phyloP scores from a whole-genome alignment of 2,113 vertebrate genomes.

The Guaruba guarouba region DNA sequence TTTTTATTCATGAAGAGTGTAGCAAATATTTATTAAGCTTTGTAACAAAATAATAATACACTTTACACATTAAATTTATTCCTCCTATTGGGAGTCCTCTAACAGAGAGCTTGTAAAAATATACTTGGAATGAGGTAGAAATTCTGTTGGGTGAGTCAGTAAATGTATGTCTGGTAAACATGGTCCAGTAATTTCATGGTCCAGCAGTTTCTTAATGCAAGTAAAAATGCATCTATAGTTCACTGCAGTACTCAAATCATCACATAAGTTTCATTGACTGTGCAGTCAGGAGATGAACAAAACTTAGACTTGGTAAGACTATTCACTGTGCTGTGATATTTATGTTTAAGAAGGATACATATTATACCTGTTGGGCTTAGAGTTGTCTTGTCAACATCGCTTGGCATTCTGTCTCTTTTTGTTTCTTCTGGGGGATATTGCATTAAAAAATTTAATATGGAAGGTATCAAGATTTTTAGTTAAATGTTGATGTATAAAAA shows the following conservation, averaged over 20 bases:
- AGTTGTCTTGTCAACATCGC: not conserved
- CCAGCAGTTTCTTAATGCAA: not conserved
- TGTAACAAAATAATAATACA: not conserved
- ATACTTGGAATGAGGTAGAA: not conserved
- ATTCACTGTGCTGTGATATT: not conserved
- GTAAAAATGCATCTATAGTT: not conserved
- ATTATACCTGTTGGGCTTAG: not conserved
- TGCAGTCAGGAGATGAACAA: not conserved
- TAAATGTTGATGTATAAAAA: not conserved
- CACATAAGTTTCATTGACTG: not conserved
- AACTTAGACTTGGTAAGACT: not conserved
- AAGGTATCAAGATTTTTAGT: not conserved
- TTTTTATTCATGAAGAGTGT: not conserved
- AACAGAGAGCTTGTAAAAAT: not conserved
- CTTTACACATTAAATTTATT: not conserved
- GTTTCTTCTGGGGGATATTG: not conserved
- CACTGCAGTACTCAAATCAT: not conserved
- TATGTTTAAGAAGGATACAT: not conserved
- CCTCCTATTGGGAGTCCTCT: not conserved
- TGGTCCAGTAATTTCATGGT: not conserved
- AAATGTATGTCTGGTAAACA: not conserved
- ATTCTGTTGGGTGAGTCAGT: not conserved
- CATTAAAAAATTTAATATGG: not conserved
- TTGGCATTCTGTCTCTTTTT: not conserved
- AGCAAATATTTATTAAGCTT: not conserved